Percentiles rank a stretch among this genome's conserved stretches.
Evolutionary conservation across 2,113 vertebrate species (phyloP).

Genomic region (Leptobrachium ailaonicum): DNA sequence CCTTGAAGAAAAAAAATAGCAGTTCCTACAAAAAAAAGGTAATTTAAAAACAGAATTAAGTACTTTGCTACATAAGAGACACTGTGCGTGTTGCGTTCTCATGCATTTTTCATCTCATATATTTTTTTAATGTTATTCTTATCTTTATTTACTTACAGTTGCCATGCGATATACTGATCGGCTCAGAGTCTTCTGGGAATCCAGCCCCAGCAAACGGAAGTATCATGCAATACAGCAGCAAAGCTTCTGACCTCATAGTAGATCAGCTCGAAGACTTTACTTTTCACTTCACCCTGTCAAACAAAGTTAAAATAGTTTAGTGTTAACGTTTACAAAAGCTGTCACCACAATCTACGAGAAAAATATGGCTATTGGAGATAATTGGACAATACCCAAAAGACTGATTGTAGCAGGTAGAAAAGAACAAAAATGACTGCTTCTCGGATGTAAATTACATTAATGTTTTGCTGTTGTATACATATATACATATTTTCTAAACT

Average conservation of each 20-base stretch:
- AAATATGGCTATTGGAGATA: neutral
- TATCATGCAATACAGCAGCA: slow-evolving; percentile 96
- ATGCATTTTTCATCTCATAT: too few relatives aligned
- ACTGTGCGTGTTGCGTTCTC: too few relatives aligned
- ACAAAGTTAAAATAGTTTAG: slow-evolving; percentile 51
- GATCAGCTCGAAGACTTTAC: slow-evolving; percentile 78
- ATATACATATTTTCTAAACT: slow-evolving; percentile 5
- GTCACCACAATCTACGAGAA: neutral
- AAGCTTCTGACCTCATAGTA: slow-evolving; percentile 98
- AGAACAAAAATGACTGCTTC: neutral
- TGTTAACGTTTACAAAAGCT: neutral
- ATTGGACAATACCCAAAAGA: neutral
- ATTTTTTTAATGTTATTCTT: neutral
- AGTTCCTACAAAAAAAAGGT: too few relatives aligned
- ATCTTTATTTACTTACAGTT: slow-evolving; percentile 86
- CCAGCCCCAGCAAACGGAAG: slow-evolving; percentile 89
- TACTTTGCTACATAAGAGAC: too few relatives aligned
- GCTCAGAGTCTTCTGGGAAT: slow-evolving; percentile 98
- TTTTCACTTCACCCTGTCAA: slow-evolving; percentile 85
- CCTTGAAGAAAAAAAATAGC: too few relatives aligned
- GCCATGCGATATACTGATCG: slow-evolving; percentile 98
- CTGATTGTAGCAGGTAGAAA: neutral
- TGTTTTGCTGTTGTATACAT: neutral
- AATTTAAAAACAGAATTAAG: too few relatives aligned
- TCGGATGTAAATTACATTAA: neutral